Conservation (phyloP, 1,140 invertebrate species). For the Charaxes varanes region DNA sequence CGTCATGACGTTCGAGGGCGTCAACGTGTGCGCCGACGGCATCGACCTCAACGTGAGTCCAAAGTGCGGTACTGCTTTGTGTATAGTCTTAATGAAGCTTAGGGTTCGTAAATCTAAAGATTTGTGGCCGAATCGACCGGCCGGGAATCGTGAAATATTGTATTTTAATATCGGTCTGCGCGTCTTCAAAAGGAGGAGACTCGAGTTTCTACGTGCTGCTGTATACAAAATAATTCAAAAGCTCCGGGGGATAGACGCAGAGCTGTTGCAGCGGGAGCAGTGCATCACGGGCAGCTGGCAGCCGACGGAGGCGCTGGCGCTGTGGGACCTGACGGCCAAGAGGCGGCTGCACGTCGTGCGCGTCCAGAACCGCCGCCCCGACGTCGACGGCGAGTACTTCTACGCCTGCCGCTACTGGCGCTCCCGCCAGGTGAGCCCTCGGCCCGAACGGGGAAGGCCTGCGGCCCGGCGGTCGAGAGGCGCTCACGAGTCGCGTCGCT, state of each 20-base stretch:
- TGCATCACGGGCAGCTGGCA: conserved; percentile 57
- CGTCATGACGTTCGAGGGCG: conserved; percentile 62
- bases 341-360: conserved; percentile 44
- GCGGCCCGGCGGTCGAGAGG: no score
- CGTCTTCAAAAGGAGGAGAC: no score
- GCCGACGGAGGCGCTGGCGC: conserved; percentile 47
- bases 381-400: conserved; percentile 61
- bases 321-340: conserved; percentile 57
- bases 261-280: conserved; percentile 44
- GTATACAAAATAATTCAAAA: no score
- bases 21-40: conserved; percentile 54
- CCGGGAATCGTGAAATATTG: no score
- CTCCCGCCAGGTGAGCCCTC: conserved; percentile 31
- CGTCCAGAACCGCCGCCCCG: conserved; percentile 54
- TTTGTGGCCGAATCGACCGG: no score
- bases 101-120: no score
- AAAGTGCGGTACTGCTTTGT: no score
- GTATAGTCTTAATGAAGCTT: no score
- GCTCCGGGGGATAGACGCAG: no score
- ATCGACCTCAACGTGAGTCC: conserved; percentile 61
- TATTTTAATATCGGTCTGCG: no score
- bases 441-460: not conserved
- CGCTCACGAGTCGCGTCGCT: no score
- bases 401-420: conserved; percentile 63
- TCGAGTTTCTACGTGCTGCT: no score